These are phyloP conservation scores for Takifugu rubripes DNA, from an alignment of 2,797 vertebrate genomes.

Conservation along the genomic window DNA sequence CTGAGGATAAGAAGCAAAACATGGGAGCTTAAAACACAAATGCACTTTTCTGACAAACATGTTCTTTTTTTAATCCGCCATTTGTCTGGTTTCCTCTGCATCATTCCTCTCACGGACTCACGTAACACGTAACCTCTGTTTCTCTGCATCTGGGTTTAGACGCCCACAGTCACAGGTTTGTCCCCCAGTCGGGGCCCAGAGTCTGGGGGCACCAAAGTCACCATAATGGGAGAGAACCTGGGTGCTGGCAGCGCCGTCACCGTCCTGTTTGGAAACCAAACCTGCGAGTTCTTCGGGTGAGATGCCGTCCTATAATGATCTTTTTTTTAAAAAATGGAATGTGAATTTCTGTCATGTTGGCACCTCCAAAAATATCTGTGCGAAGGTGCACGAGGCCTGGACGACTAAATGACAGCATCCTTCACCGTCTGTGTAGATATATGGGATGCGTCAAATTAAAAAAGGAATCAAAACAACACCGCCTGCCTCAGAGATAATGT, in stretches of 20 bases:
- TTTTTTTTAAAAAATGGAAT: not conserved
- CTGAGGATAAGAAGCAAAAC: conserved; percentile 34
- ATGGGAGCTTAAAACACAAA: conserved; percentile 26
- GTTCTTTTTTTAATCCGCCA: not conserved
- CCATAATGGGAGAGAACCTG: conserved; percentile 89
- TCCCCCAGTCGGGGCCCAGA: conserved; percentile 89
- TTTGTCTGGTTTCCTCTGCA: not conserved
- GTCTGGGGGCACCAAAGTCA: conserved; percentile 95
- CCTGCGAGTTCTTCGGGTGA: conserved; percentile 93
- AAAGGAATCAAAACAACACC: conserved; percentile 4
- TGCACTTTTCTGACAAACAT: conserved; percentile 3
- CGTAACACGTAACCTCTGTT: conserved; percentile 5
- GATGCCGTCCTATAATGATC: conserved; percentile 18
- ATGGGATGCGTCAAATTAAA: conserved; percentile 12
- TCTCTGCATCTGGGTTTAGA: conserved; percentile 68
- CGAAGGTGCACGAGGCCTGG: too few species aligned
- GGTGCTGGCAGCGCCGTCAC: conserved; percentile 90
- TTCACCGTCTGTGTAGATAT: conserved; percentile 33
- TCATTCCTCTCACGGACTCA: conserved; percentile 3
- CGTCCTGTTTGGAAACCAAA: conserved; percentile 93
- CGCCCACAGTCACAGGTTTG: conserved; percentile 84
- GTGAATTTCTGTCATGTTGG: too few species aligned
- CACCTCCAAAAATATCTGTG: too few species aligned
- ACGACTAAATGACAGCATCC: not conserved
- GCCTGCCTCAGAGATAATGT: conserved; percentile 21